phyloP scores from a whole-genome alignment of 2,797 vertebrate species.

The Takifugu ocellatus region DNA sequence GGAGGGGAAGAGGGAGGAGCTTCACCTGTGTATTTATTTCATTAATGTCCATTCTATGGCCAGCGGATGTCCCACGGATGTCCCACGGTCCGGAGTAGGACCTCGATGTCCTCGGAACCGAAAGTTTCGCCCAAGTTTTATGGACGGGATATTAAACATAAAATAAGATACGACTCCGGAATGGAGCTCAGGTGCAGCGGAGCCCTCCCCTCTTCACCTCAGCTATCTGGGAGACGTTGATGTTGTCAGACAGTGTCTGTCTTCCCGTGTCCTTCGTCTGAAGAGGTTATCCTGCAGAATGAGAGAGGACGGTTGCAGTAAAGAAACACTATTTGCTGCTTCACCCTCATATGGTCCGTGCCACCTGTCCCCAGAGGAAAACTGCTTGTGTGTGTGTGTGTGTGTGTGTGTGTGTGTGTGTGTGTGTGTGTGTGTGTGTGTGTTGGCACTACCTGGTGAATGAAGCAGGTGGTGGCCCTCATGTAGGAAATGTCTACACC shows the following conservation, averaged over 20 bases:
- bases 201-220: constrained; percentile 46
- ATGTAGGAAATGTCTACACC: constrained; percentile 73
- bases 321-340: constrained; percentile 60
- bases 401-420: constrained; percentile 9
- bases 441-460: constrained; percentile 13
- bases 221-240: constrained; percentile 49
- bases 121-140: background rate
- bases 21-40: too few relatives aligned
- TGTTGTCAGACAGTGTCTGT: constrained; percentile 68
- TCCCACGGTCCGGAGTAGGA: too few relatives aligned
- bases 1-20: too few relatives aligned
- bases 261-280: constrained; percentile 64
- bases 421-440: constrained; percentile 6
- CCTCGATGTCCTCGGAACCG: background rate
- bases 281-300: constrained; percentile 67
- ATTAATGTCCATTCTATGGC: too few relatives aligned
- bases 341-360: constrained; percentile 52
- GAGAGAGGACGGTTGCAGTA: constrained; percentile 61
- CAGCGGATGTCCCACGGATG: too few relatives aligned
- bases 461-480: constrained; percentile 66
- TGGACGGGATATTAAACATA: constrained; percentile 11
- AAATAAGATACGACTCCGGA: constrained; percentile 6
- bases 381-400: constrained; percentile 18
- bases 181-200: constrained; percentile 50
- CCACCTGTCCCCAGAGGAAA: constrained; percentile 62